Evolutionary conservation across 1,140 invertebrate species (phyloP), one percentile per base, ranked within the genome.

Genomic region (Steinernema khuongi): DNA sequence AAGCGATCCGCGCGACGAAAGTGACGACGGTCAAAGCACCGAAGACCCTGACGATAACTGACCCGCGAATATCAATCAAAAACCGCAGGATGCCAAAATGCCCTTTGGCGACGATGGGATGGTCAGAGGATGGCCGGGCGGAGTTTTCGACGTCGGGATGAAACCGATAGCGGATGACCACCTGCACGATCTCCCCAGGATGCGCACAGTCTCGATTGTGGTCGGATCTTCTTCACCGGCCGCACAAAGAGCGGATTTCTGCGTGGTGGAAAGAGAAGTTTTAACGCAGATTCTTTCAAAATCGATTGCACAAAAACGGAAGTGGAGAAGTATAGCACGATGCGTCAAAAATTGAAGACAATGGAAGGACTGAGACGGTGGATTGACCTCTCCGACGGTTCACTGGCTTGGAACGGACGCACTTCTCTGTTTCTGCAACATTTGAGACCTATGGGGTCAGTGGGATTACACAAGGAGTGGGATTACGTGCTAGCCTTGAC

Each of bases 51-150:
- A 22, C 50, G 50, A 60, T 60, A 60, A 60, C 50, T 60, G 50
- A 60, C 50, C 50, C 50, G 50, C 50, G 26, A 60, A 60, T 60
- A 60, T 60, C 50, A 60, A 60, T 60, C 50, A 60, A 60, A 60
- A 60, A 60, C 50, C 50, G 50, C 50, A 60, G 50, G 50, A 60
- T 60, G 50, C 50, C 50, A 60, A 60, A 60, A 60, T 60, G 50
- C 50, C 50, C 50, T 60, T 60, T 60, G 50, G 50, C 50, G 50
- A 60, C 50, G 50, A 60, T 60, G 50, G 50, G 50, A 60, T 60
- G 50, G 50, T 14, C 50, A 22, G 26, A 60, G 26, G 50, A 60
- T 60, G 50, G 4, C 26, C 50, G 22, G 50, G 50, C 50, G 50
- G 50, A 60, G 50, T 60, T 22, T 60, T 60, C 50, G 50, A 60